Conservation (phyloP, 2,888 invertebrate genomes). For the Molanna angustata region DNA sequence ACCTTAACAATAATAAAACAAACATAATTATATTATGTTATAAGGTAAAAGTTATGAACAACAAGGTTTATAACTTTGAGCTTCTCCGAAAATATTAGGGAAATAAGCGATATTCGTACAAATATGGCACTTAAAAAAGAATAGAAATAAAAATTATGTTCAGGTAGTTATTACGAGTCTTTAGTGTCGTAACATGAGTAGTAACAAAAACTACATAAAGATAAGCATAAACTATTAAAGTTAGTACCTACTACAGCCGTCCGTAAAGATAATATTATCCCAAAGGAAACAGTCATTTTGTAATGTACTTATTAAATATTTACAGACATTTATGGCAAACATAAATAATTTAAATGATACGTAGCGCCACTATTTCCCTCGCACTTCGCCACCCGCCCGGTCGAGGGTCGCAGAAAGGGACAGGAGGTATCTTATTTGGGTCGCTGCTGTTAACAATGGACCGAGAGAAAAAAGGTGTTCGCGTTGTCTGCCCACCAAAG, state of each 20-base stretch:
- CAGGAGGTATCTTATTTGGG: not conserved
- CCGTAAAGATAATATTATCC: slow-evolving; percentile 5
- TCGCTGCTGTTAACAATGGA: slow-evolving; percentile 7
- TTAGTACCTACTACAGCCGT: not conserved
- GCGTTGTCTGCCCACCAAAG: slow-evolving; percentile 8
- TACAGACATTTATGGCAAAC: slow-evolving; percentile 12
- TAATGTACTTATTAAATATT: slow-evolving; percentile 21
- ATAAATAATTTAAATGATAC: slow-evolving; percentile 23
- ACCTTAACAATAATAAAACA: too few species aligned
- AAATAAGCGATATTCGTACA: too few species aligned
- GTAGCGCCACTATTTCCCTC: slow-evolving; percentile 20
- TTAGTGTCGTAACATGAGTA: too few species aligned
- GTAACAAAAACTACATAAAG: too few species aligned
- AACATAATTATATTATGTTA: too few species aligned
- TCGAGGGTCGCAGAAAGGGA: slow-evolving; percentile 4
- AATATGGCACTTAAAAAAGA: too few species aligned
- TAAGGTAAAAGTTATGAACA: too few species aligned
- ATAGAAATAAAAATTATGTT: not conserved
- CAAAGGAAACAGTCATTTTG: slow-evolving; percentile 10
- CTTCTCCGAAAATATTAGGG: too few species aligned
- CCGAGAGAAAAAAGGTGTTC: slow-evolving; percentile 23
- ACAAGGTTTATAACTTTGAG: too few species aligned
- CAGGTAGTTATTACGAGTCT: too few species aligned
- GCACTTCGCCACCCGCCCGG: not conserved
- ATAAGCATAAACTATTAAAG: not conserved